Evolutionary conservation across 2,797 vertebrate species (phyloP), one percentile per base, ranked within the genome.

Genomic region (Rhynchonycteris naso): DNA sequence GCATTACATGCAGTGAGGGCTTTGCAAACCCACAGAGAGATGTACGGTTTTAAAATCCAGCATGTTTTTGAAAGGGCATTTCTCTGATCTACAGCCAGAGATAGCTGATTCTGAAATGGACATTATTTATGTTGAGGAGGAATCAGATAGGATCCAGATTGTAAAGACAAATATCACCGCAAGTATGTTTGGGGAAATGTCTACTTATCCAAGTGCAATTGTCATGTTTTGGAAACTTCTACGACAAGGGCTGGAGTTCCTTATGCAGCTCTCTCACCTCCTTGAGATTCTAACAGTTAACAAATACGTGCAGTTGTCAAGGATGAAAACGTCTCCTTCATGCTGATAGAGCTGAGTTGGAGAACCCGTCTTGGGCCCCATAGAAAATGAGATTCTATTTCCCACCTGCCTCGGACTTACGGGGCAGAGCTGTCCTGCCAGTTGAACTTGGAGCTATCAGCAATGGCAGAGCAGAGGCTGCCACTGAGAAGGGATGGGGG

Each of bases 271-370:
- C 69, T 86, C 28, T 28, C 56, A 8, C 11, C 43, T 43, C 43
- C 43, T 7, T 43, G 43, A 10, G 69, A 66, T 72, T 56, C 71
- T 63, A 52, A 58, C 63, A 79, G 24, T 28, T 82, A 59, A 83
- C 56, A 87, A 58, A 71, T 43, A 76, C 15, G 35, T 50, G 35
- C 47, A 66, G 76, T 87, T 58, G n/a, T 71, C 78, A 83, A 56
- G 28, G 43, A 38, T 63, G 78, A 78, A 91, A 91, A 83, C 66
- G 76, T 50, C 54, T 71, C n/a, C 47, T 59, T 87, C 35, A 33
- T 8, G 6, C 26, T 47, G 35, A 58, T 82, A 26, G 63, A 28
- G 38, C n/a, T 33, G 22, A 82, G 71, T 56, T 43, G 21, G 47
- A 83, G 88, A 71, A 65, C 28, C 65, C 47, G 58, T 50, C 38